These are phyloP conservation scores for Erynnis tages DNA, from an alignment of 2,888 invertebrate genomes.

Conservation along the genomic window DNA sequence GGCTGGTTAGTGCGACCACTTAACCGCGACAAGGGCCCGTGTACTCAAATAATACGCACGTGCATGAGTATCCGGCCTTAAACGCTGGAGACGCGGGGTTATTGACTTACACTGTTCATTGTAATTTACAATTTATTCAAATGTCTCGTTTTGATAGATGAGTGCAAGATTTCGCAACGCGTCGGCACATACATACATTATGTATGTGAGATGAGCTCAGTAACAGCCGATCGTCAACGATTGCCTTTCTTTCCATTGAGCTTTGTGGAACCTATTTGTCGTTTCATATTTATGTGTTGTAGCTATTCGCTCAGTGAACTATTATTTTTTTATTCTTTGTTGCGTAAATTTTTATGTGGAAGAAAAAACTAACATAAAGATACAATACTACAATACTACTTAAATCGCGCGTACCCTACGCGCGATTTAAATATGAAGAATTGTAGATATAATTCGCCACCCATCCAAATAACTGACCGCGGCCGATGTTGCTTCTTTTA, in stretches of 20 bases:
- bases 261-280: too few relatives aligned
- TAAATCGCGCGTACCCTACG: too few relatives aligned
- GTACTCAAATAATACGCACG: conserved; percentile 10
- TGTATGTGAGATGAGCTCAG: conserved; percentile 7
- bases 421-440: too few relatives aligned
- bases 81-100: conserved; percentile 57
- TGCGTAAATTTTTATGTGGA: too few relatives aligned
- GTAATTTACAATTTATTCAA: conserved; percentile 77
- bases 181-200: conserved; percentile 24
- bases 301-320: too few relatives aligned
- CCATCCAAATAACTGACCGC: too few relatives aligned
- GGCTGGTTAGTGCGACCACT: background rate
- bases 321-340: too few relatives aligned
- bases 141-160: conserved; percentile 68
- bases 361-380: too few relatives aligned
- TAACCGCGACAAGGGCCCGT: background rate
- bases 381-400: too few relatives aligned
- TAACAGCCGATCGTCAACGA: conserved; percentile 3
- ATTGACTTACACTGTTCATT: conserved; percentile 68
- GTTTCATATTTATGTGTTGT: too few relatives aligned
- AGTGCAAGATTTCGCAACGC: conserved; percentile 50
- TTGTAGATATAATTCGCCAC: too few relatives aligned
- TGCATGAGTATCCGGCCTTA: conserved; percentile 51
- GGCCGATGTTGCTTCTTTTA: too few relatives aligned
- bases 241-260: background rate